Evolutionary conservation across 2,113 vertebrate species (phyloP).

Genomic region (Callionymus lyra): DNA sequence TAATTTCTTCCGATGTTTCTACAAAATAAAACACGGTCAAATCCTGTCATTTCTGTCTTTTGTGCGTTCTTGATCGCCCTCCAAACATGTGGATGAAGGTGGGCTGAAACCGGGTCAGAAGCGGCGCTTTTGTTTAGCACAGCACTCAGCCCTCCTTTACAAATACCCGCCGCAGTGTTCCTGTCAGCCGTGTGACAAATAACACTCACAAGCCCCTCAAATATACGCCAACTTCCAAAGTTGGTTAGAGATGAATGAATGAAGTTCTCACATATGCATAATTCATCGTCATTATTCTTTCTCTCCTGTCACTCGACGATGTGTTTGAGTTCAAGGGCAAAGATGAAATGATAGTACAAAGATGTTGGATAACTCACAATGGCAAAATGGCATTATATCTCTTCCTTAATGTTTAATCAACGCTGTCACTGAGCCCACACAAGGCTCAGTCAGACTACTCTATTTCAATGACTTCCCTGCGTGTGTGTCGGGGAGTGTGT

Average conservation of each 20-base stretch:
- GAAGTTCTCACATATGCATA: slow-evolving; percentile 60
- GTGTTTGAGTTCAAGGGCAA: slow-evolving; percentile 62
- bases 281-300: slow-evolving; percentile 65
- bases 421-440: slow-evolving; percentile 59
- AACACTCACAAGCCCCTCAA: slow-evolving; percentile 50
- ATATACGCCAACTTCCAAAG: slow-evolving; percentile 50
- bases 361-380: slow-evolving; percentile 55
- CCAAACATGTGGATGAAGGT: too few species aligned
- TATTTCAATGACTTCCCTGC: slow-evolving; percentile 52
- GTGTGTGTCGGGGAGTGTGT: slow-evolving; percentile 16
- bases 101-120: too few species aligned
- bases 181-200: slow-evolving; percentile 55
- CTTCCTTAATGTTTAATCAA: slow-evolving; percentile 69
- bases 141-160: slow-evolving; percentile 26
- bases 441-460: slow-evolving; percentile 58
- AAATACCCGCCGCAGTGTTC: slow-evolving; percentile 33
- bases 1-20: too few species aligned
- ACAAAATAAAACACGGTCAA: too few species aligned
- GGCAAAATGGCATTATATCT: slow-evolving; percentile 66
- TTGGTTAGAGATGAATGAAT: slow-evolving; percentile 61
- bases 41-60: too few species aligned
- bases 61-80: too few species aligned
- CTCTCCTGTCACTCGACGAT: slow-evolving; percentile 51
- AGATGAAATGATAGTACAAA: slow-evolving; percentile 63
- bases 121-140: slow-evolving; percentile 21